A percentile compares a stretch with the other conserved stretches of the same genome.
These are phyloP conservation scores for Papilio xuthus DNA, from an alignment of 1,140 invertebrate species.

Conservation along the genomic window DNA sequence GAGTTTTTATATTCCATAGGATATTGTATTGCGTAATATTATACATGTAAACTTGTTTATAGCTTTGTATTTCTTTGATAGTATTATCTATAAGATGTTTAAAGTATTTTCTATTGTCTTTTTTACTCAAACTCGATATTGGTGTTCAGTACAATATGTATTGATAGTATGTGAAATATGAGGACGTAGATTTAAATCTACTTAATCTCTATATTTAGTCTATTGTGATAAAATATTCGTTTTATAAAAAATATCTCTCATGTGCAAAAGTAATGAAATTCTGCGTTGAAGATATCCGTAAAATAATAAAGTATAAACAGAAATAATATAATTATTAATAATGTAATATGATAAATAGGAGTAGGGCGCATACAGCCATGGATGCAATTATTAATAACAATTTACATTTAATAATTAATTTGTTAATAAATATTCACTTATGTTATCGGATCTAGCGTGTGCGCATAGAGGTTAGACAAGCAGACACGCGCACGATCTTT, in stretches of 20 bases:
- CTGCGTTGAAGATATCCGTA: background rate
- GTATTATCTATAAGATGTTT: background rate
- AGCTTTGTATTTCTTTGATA: background rate
- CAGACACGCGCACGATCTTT: constrained; percentile 26
- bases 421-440: constrained; percentile 3
- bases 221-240: background rate
- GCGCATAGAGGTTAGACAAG: constrained; percentile 27
- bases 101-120: background rate
- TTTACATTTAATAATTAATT: background rate
- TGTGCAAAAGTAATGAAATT: background rate
- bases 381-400: background rate
- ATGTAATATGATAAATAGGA: background rate
- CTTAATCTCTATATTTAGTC: background rate
- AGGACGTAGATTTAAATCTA: background rate
- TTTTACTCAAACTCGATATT: no score
- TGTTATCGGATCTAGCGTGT: background rate
- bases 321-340: background rate
- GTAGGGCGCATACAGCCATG: background rate
- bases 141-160: no score
- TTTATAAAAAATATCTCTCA: background rate
- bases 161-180: background rate
- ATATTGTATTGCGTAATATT: constrained; percentile 3
- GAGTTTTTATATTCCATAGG: constrained; percentile 20
- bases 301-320: background rate
- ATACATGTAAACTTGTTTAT: background rate